Percentiles rank a stretch among this genome's conserved stretches.
Evolutionary conservation across 37 sponge, comb jelly and placozoan species (phyloP).

Genomic region (Tethya wilhelma): DNA sequence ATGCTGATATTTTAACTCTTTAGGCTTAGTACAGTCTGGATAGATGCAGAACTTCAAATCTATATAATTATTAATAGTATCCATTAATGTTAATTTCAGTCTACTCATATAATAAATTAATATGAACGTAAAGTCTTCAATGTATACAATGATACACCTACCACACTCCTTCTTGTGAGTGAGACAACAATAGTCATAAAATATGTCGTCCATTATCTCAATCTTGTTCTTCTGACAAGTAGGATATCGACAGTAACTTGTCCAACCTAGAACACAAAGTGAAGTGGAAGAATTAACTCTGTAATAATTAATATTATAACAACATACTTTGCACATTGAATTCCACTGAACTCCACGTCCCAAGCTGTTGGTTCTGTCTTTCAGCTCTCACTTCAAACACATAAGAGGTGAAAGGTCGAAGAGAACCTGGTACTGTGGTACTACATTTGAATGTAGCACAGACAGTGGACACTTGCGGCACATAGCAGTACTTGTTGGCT

Average conservation of each 20-base stretch:
- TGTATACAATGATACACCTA: constrained; percentile 10
- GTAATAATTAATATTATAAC: neutral
- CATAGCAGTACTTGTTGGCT: too few relatives aligned
- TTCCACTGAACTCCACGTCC: too few relatives aligned
- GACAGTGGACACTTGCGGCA: too few relatives aligned
- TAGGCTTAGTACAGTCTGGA: neutral
- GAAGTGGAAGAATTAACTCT: neutral
- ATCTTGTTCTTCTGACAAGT: constrained; percentile 6
- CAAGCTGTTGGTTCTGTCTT: too few relatives aligned
- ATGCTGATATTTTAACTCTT: neutral
- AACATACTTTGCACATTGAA: too few relatives aligned
- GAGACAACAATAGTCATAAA: too few relatives aligned
- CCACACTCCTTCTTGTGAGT: neutral
- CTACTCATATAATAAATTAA: neutral
- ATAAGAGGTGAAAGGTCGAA: too few relatives aligned
- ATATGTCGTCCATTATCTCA: neutral
- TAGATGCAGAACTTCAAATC: constrained; percentile 13
- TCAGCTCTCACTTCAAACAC: too few relatives aligned
- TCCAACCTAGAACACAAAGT: neutral
- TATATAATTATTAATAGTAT: neutral
- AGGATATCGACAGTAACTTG: constrained; percentile 16
- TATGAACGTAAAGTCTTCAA: too few relatives aligned
- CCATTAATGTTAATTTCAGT: neutral
- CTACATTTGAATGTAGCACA: too few relatives aligned
- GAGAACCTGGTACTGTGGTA: too few relatives aligned